Evolutionary conservation across 1,140 invertebrate genomes (phyloP), one percentile per base, ranked within the genome.

Genomic region (Pygmarrhopalites habei): DNA sequence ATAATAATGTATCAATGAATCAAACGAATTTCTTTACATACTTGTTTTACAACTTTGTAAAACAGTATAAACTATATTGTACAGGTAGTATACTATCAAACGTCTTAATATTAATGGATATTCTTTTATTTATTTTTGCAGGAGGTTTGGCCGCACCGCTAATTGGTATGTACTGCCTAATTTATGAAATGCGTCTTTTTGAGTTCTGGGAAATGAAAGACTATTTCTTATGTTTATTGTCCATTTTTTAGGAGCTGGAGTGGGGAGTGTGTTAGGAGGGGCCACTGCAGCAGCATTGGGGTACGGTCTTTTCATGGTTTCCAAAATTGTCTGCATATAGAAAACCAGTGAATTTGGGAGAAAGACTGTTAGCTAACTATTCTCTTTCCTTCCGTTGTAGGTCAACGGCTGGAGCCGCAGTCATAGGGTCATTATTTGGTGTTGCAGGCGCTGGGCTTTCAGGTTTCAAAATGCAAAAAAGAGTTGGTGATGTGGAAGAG

Each of bases 391-490:
- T n/a, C n/a, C n/a, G n/a, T n/a, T n/a, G n/a, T n/a, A n/a, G n/a
- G 29, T 66, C 53, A 25, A 30, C 79, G 32, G 80, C 82, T 26
- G 85, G 85, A 19, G 77, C 81, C 10, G 83, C 84, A 29, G 78
- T 86, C 35, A 80, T 86, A 56, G 83, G 83, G 2, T 85, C 84
- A 2, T 72, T 86, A 49, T 86, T 86, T 77, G 84, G 84, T 39
- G 82, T 83, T 7, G 84, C 85, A 62, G 85, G 85, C 29, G 84
- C 84, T 56, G 83, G 84, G 35, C 64, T 72, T 69, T 55, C 70
- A 82, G 83, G 84, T 25, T 85, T 81, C 70, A 86, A 86, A 75
- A 87, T 87, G 85, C 82, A 85, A 59, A 85, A 83, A 72, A 72
- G 85, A 64, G 82, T 86, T 53, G 85, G 85, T 23, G 82, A 83